These are phyloP conservation scores for Poeciliopsis gracilis DNA, from an alignment of 2,797 vertebrate species.

Conservation along the genomic window DNA sequence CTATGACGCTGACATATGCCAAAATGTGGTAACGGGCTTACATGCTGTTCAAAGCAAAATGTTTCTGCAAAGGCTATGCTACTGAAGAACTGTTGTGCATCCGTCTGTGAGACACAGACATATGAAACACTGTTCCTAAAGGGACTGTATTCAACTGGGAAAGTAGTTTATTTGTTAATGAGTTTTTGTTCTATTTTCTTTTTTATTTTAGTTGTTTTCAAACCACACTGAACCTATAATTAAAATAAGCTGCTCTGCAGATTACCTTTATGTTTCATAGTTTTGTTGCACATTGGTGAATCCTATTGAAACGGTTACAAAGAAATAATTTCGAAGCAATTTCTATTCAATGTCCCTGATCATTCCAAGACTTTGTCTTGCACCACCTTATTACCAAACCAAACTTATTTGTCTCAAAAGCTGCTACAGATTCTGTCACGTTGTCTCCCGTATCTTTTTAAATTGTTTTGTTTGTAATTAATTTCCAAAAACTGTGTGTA, in stretches of 20 bases:
- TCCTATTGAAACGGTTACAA: background rate
- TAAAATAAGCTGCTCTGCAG: background rate
- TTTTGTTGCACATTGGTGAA: background rate
- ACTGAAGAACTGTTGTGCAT: constrained; percentile 14
- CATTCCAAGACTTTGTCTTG: background rate
- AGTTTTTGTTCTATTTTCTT: background rate
- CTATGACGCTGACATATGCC: constrained; percentile 51
- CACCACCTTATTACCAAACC: background rate
- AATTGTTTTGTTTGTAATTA: too few relatives aligned
- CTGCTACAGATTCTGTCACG: background rate
- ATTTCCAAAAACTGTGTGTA: too few relatives aligned
- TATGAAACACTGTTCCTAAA: constrained; percentile 12
- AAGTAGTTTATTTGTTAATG: background rate
- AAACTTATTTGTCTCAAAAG: background rate
- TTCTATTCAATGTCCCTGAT: background rate
- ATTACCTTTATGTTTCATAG: background rate
- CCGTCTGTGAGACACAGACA: constrained; percentile 3
- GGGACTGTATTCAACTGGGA: constrained; percentile 23
- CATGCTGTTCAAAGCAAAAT: constrained; percentile 21
- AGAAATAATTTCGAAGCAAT: background rate
- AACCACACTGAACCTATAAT: background rate
- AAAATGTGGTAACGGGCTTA: constrained; percentile 7
- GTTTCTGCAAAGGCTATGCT: constrained; percentile 32
- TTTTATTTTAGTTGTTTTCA: background rate
- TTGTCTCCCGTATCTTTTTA: too few relatives aligned